Base-by-base conservation (phyloP, 2,113 vertebrate genomes). In the Pseudorectes ferrugineus region DNA sequence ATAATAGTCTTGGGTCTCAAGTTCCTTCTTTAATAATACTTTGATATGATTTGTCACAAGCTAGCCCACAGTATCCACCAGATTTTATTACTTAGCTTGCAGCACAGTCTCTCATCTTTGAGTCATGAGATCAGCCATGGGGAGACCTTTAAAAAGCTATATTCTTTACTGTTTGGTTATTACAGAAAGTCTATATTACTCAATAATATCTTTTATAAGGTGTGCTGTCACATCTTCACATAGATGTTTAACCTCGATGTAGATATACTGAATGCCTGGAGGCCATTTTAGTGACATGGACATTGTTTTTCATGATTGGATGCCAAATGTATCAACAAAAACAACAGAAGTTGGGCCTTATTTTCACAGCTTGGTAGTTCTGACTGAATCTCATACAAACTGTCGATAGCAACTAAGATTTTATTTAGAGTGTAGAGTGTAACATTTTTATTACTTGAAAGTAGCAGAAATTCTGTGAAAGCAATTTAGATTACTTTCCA, bases 11-110 rank as follows among this genome's bases (percentile, higher is more conserved):
- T 97, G 98, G 98, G 98, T 98, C 98, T 98, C 98, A 97, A 98
- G 98, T 98, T 98, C 98, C 98, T 98, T 98, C 98, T 99, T 98
- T 99, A 99, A 99, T 98, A 98, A 99, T 98, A 98, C 98, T 98
- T 98, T 98, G 98, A 99, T 98, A 99, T 98, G 98, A 98, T 98
- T 98, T 98, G 98, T 99, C 98, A 99, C 98, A 98, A 98, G 98
- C 98, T 98, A 97, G 97, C 98, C 98, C 97, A 98, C 97, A 98
- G 98, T 98, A 97, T 98, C 98, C 97, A 98, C 97, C 94, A 98
- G 97, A 98, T 98, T 99, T 98, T 99, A 99, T 99, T 98, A 98
- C 98, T 98, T 98, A 98, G 97, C 98, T 98, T 97, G 97, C 98
- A 98, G 98, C 98, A 97, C 97, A 98, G 98, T 97, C 97, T 98